Base-by-base conservation (phyloP, 1,140 invertebrate genomes). In the Homarus americanus region DNA sequence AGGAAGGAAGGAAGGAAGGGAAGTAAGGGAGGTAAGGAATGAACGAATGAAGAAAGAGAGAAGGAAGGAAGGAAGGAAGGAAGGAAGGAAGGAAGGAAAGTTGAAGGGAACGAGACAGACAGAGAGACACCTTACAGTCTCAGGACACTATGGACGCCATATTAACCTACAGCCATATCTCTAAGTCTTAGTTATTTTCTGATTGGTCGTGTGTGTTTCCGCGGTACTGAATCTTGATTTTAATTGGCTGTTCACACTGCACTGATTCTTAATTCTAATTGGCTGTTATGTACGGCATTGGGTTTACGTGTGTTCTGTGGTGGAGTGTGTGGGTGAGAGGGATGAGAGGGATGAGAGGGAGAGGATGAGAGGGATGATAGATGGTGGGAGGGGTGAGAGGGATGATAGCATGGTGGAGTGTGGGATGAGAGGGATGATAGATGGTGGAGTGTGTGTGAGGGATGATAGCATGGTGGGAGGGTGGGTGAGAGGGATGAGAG, bases 341-440 rank as follows among this genome's bases (percentile, higher is more conserved):
- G 44, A 49, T 49, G 44, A 49, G 5, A 7, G 5, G 44, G 12
- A 49, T 4, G 44, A 12, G 44, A 49, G 4, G 12, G 44, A 49
- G 44, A 49, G 44, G 44, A 49, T 7, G 44, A 12, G 58, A 83
- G 82, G 36, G 17, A 83, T 28, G 44, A 34, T 9, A 32, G n/a
- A 40, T 49, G 82, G 34, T 20, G 40, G 82, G 44, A 40, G 40
- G 82, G 44, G 58, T 49, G 82, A 40, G 58, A 83, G 82, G 75
- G 38, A 36, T 10, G 79, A 82, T 17, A 32, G 53, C 10, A 38
- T 17, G 40, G 38, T 17, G 40, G 40, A 78, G 9, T 58, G 79
- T 24, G 79, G 28, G 44, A 53, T 40, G 41, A 40, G 36, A 38
- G 28, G 80, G 38, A 40, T 49, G 44, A 49, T 7, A 7, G 15